phyloP scores from a whole-genome alignment of 1,140 invertebrate genomes.

The Geopemphigus sp. region DNA sequence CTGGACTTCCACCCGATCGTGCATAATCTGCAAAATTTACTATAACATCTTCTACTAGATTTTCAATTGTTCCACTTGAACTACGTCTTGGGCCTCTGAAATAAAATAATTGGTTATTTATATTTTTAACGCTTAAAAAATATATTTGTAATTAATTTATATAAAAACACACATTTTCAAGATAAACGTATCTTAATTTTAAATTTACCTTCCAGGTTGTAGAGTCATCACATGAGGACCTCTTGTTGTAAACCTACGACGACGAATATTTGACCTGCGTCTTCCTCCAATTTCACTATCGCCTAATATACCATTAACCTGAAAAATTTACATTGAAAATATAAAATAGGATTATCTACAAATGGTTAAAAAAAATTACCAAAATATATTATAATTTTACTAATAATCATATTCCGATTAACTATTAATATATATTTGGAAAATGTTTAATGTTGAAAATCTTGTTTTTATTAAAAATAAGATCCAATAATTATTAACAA shows the following conservation, averaged over 20 bases:
- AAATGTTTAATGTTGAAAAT: too few relatives aligned
- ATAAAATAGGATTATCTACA: neutral
- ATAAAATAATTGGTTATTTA: neutral
- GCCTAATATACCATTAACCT: constrained; percentile 37
- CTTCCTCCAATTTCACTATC: constrained; percentile 15
- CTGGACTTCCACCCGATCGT: constrained; percentile 54
- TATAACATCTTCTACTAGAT: constrained; percentile 63
- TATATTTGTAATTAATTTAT: too few relatives aligned
- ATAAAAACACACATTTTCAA: too few relatives aligned
- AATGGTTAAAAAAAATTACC: too few relatives aligned
- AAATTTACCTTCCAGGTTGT: constrained; percentile 31
- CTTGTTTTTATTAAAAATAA: too few relatives aligned
- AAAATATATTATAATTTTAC: too few relatives aligned
- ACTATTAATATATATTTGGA: too few relatives aligned
- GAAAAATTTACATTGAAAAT: neutral
- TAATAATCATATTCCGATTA: too few relatives aligned
- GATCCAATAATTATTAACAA: too few relatives aligned
- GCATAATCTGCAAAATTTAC: constrained; percentile 59
- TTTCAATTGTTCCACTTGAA: constrained; percentile 58
- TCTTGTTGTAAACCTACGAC: neutral
- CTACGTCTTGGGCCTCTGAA: constrained; percentile 50
- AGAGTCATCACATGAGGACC: constrained; percentile 43
- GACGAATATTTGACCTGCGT: constrained; percentile 22
- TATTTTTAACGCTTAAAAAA: neutral
- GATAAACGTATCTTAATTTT: neutral